These are phyloP conservation scores for Steinernema carpocapsae DNA, from an alignment of 2,888 invertebrate genomes.

Conservation along the genomic window DNA sequence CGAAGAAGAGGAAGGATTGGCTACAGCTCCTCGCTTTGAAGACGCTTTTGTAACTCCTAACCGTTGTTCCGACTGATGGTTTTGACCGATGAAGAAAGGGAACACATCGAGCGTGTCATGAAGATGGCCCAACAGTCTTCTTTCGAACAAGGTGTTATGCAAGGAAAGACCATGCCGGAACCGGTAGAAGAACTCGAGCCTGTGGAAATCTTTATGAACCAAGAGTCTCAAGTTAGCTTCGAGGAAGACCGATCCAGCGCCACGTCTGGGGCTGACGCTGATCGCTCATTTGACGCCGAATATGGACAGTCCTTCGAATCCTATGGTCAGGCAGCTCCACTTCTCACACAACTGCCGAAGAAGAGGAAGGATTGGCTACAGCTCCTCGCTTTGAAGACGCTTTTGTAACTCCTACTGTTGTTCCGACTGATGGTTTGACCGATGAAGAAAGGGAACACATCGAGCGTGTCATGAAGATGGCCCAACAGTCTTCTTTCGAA, in stretches of 20 bases:
- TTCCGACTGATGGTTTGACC: not conserved
- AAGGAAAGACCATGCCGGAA: not conserved
- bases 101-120: constrained; percentile 43
- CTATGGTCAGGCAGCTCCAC: too few relatives aligned
- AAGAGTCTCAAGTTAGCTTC: too few relatives aligned
- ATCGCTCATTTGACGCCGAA: too few relatives aligned
- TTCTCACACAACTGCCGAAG: too few relatives aligned
- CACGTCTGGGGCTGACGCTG: too few relatives aligned
- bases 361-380: not conserved
- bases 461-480: too few relatives aligned
- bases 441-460: too few relatives aligned
- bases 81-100: constrained; percentile 39
- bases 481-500: too few relatives aligned
- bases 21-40: too few relatives aligned
- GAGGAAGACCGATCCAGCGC: too few relatives aligned
- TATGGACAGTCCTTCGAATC: too few relatives aligned
- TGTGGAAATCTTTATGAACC: not conserved
- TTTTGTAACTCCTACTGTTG: not conserved
- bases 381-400: not conserved
- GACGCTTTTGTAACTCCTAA: too few relatives aligned
- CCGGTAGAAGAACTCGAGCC: not conserved
- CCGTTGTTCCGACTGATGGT: constrained; percentile 13
- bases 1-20: constrained; percentile 43
- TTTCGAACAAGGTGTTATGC: constrained; percentile 22
- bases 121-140: constrained; percentile 43